Percentiles rank a stretch among this genome's conserved stretches.
Conservation (phyloP, 2,888 invertebrate genomes). For the Pycnomerus fuliginosus region DNA sequence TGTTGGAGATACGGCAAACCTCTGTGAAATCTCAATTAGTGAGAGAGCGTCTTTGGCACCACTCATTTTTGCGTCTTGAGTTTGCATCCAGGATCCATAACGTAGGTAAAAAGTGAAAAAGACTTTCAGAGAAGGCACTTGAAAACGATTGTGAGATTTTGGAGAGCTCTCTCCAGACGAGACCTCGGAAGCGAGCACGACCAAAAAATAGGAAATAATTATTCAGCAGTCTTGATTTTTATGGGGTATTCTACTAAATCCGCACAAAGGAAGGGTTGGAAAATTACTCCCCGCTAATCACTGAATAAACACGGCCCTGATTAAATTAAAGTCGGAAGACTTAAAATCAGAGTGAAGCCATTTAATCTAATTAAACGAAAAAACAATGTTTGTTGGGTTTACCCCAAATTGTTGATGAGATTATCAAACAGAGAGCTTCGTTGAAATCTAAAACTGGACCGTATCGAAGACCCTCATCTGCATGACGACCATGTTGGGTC, state of each 20-base stretch:
- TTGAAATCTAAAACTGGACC: slow-evolving; percentile 28
- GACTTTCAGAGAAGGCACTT: slow-evolving; percentile 8
- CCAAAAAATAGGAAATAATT: slow-evolving; percentile 19
- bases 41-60: background rate
- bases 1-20: no score
- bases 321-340: slow-evolving; percentile 20
- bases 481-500: slow-evolving; percentile 25
- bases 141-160: slow-evolving; percentile 16
- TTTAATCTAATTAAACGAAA: slow-evolving; percentile 17
- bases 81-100: slow-evolving; percentile 13
- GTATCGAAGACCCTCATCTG: slow-evolving; percentile 30
- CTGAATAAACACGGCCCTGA: no score
- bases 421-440: slow-evolving; percentile 21
- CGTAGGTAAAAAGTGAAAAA: slow-evolving; percentile 4
- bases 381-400: slow-evolving; percentile 5
- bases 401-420: slow-evolving; percentile 11
- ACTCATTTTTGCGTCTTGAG: slow-evolving; percentile 6
- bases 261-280: slow-evolving; percentile 3
- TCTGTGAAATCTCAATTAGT: no score
- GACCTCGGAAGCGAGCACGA: slow-evolving; percentile 14
- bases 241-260: slow-evolving; percentile 6
- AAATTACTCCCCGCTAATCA: no score
- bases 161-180: slow-evolving; percentile 23
- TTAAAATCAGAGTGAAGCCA: slow-evolving; percentile 18
- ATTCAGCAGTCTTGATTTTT: slow-evolving; percentile 14